phyloP scores from a whole-genome alignment of 1,140 invertebrate genomes.

The Teleogryllus occipitalis region DNA sequence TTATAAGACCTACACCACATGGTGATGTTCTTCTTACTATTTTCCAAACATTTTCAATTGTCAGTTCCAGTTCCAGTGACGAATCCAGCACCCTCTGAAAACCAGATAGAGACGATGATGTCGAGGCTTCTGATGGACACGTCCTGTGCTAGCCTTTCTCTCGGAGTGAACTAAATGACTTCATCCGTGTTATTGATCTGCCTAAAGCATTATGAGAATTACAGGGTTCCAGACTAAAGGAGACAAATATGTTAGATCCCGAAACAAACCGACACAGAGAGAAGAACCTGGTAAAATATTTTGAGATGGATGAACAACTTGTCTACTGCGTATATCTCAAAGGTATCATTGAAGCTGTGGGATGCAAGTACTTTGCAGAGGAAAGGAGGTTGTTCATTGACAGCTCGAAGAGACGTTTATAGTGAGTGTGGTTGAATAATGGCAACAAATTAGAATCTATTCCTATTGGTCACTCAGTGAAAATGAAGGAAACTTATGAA shows the following conservation, averaged over 20 bases:
- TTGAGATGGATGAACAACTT: neutral
- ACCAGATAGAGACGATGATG: neutral
- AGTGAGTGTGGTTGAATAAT: slow-evolving; percentile 35
- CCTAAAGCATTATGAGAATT: slow-evolving; percentile 23
- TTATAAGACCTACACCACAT: neutral
- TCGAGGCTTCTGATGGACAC: neutral
- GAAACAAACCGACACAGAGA: slow-evolving; percentile 23
- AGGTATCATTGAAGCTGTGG: neutral
- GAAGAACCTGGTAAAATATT: slow-evolving; percentile 9
- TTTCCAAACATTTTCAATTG: neutral
- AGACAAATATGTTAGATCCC: slow-evolving; percentile 15
- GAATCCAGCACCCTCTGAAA: neutral
- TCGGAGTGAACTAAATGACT: neutral
- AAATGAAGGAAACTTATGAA: slow-evolving; percentile 33
- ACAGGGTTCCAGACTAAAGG: slow-evolving; percentile 21
- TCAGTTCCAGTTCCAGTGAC: neutral
- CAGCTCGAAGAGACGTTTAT: slow-evolving; percentile 33
- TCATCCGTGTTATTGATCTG: slow-evolving; percentile 10
- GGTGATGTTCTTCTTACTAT: neutral
- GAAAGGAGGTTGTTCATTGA: slow-evolving; percentile 28
- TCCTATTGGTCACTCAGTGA: slow-evolving; percentile 30
- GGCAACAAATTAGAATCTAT: slow-evolving; percentile 32
- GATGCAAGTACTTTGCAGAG: neutral
- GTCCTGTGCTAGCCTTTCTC: neutral
- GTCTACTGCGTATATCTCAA: neutral